These are phyloP conservation scores for Drosophila seguyi DNA, from an alignment of 1,140 invertebrate species.

Conservation along the genomic window DNA sequence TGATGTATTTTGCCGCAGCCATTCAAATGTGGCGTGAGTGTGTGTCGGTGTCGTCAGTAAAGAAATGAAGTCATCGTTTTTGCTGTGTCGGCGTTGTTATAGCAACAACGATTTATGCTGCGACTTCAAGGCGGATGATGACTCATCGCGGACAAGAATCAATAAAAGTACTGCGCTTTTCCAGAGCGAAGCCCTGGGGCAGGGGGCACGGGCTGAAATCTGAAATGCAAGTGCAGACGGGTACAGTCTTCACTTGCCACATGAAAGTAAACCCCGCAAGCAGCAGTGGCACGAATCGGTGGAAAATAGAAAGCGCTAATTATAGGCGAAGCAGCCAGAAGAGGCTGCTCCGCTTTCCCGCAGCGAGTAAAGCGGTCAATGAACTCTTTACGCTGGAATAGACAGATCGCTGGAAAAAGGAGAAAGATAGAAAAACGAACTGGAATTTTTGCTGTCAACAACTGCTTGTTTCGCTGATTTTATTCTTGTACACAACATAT, in stretches of 20 bases:
- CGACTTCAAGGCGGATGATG: slow-evolving; percentile 39
- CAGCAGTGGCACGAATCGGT: slow-evolving; percentile 24
- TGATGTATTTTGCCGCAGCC: neutral
- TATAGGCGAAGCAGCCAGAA: slow-evolving; percentile 34
- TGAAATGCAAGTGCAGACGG: slow-evolving; percentile 20
- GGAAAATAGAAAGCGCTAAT: slow-evolving; percentile 63
- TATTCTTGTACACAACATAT: slow-evolving; percentile 65
- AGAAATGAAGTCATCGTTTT: slow-evolving; percentile 64
- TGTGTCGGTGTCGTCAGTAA: slow-evolving; percentile 32
- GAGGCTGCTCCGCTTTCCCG: slow-evolving; percentile 56
- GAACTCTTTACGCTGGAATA: slow-evolving; percentile 48
- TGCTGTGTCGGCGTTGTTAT: slow-evolving; percentile 9
- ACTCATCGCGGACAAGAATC: slow-evolving; percentile 51
- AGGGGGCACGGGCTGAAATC: neutral
- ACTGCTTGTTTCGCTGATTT: slow-evolving; percentile 64
- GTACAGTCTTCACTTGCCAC: slow-evolving; percentile 54
- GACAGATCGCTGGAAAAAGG: slow-evolving; percentile 3
- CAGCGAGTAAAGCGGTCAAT: slow-evolving; percentile 38
- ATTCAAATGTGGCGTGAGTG: slow-evolving; percentile 16
- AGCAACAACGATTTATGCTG: slow-evolving; percentile 34
- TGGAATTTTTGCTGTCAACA: slow-evolving; percentile 39
- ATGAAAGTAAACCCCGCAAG: slow-evolving; percentile 6
- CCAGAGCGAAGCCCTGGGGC: neutral
- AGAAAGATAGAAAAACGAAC: slow-evolving; percentile 32
- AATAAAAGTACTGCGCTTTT: slow-evolving; percentile 8